Evolutionary conservation across 2,113 vertebrate species (phyloP).

Genomic region (Hyla sarda): DNA sequence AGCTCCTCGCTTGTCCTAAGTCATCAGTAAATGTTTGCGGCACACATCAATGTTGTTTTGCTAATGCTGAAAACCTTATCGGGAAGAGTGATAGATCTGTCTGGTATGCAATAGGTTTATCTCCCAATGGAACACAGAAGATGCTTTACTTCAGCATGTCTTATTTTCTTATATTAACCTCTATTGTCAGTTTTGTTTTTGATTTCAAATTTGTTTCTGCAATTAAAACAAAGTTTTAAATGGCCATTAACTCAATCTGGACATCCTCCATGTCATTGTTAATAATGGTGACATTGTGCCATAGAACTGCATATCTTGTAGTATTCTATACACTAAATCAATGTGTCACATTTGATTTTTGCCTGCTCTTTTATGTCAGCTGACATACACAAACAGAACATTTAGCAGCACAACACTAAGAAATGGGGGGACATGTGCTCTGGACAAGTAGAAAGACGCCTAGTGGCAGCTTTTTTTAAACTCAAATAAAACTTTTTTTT

Average conservation of each 20-base stretch:
- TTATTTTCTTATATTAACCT: background rate
- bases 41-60: background rate
- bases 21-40: background rate
- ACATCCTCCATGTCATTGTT: background rate
- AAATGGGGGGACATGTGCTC: too few relatives aligned
- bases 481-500: too few relatives aligned
- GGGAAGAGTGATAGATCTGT: background rate
- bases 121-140: background rate
- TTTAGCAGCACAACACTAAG: background rate
- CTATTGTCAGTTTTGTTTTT: background rate
- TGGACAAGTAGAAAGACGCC: too few relatives aligned
- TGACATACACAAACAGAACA: constrained; percentile 1
- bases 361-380: background rate
- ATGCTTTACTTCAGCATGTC: background rate
- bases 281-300: constrained; percentile 28
- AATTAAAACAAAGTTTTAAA: background rate
- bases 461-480: too few relatives aligned
- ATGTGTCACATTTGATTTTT: constrained; percentile 3
- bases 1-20: background rate
- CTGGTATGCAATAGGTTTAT: background rate
- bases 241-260: background rate
- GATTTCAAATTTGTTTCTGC: background rate
- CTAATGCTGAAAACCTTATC: background rate
- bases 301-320: background rate
- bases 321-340: constrained; percentile 12